Evolutionary conservation across 2,113 vertebrate species (phyloP).

Genomic region (Microcebus lehilahytsara): DNA sequence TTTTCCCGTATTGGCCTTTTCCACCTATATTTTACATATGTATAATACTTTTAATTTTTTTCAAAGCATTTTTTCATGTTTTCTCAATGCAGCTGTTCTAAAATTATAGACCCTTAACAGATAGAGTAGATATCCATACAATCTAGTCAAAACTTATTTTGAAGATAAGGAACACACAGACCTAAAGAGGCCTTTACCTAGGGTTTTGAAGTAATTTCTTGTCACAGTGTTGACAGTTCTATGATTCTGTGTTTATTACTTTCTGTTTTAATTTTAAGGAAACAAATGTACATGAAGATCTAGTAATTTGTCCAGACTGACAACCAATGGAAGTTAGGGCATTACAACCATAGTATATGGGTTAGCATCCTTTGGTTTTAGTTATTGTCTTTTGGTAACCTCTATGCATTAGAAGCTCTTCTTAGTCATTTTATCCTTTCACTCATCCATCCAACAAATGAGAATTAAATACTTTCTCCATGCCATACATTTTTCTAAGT

Average conservation of each 20-base stretch:
- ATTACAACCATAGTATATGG: neutral
- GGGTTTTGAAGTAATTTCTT: neutral
- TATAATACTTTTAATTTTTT: slow-evolving; percentile 9
- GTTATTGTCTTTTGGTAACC: neutral
- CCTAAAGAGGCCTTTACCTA: neutral
- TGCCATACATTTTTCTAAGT: neutral
- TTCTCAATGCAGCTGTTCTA: slow-evolving; percentile 7
- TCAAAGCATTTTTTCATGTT: neutral
- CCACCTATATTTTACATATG: neutral
- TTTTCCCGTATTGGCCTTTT: neutral
- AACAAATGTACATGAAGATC: neutral
- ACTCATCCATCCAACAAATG: neutral
- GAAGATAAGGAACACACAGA: neutral
- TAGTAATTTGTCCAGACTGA: neutral
- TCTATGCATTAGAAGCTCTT: neutral
- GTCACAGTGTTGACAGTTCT: neutral
- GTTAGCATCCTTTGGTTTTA: neutral
- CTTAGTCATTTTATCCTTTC: neutral
- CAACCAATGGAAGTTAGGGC: neutral
- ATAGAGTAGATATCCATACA: neutral
- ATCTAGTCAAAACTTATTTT: neutral
- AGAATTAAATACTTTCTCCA: neutral
- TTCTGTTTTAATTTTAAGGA: neutral
- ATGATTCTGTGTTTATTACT: neutral
- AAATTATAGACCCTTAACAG: neutral